Evolutionary conservation across 1,140 invertebrate species (phyloP).

Genomic region (Anastrepha ludens): DNA sequence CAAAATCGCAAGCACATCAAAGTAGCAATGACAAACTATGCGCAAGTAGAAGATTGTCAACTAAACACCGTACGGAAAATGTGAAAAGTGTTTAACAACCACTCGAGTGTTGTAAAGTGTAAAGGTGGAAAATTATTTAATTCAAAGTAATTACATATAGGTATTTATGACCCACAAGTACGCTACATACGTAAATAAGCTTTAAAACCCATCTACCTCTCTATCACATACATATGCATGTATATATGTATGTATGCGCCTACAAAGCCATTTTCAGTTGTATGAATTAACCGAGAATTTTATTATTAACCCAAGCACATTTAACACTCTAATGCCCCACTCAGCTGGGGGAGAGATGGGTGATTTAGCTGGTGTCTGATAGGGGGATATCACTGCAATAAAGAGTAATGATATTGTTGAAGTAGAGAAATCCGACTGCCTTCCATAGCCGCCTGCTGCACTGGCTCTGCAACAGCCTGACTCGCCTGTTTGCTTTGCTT

Average conservation of each 20-base stretch:
- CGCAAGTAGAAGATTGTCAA: background rate
- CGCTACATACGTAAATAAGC: no score
- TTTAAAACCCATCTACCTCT: no score
- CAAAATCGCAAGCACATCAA: background rate
- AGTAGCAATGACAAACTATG: background rate
- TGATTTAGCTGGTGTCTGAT: no score
- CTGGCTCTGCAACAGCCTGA: background rate
- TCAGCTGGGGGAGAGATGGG: no score
- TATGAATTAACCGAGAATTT: background rate
- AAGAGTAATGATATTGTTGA: slow-evolving; percentile 3
- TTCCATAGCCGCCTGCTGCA: background rate
- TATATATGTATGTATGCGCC: background rate
- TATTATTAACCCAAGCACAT: slow-evolving; percentile 22
- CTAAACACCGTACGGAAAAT: background rate
- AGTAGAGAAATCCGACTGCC: background rate
- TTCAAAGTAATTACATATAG: background rate
- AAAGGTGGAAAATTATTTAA: background rate
- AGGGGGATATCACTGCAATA: background rate
- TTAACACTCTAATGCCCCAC: slow-evolving; percentile 1
- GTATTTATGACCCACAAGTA: no score
- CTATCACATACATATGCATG: no score
- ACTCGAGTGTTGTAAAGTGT: background rate
- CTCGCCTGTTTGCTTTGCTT: background rate
- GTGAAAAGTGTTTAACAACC: background rate
- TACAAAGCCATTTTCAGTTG: background rate